Conservation (phyloP, 1,140 invertebrate species). For the Bradysia coprophila region DNA sequence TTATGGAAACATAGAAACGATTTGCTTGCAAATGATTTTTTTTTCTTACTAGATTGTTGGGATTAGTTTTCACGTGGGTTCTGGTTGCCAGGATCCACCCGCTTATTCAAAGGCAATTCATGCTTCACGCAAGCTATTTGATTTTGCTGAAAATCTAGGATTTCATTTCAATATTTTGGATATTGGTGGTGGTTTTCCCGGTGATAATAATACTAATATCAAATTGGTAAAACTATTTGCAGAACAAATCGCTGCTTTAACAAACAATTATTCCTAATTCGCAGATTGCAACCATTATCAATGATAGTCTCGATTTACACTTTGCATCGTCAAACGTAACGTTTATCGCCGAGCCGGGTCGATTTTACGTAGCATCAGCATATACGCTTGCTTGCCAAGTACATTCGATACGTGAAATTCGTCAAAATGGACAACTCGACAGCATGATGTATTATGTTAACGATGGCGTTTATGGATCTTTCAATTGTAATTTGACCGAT, state of each 20-base stretch:
- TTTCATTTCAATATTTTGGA: slow-evolving; percentile 57
- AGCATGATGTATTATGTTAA: slow-evolving; percentile 93
- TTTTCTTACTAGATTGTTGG: slow-evolving; percentile 33
- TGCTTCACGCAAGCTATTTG: slow-evolving; percentile 46
- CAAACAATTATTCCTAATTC: not conserved
- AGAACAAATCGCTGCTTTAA: not conserved
- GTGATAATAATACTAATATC: slow-evolving; percentile 30
- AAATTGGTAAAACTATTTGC: slow-evolving; percentile 28
- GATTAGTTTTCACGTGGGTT: slow-evolving; percentile 78
- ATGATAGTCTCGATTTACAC: not conserved
- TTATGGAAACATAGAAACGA: too few species aligned
- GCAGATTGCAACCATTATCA: not conserved
- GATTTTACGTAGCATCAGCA: slow-evolving; percentile 85
- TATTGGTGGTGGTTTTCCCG: slow-evolving; percentile 76
- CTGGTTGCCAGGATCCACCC: slow-evolving; percentile 56
- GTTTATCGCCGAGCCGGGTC: slow-evolving; percentile 87
- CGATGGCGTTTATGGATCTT: slow-evolving; percentile 95
- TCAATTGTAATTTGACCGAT: slow-evolving; percentile 93
- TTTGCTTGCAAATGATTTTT: not conserved
- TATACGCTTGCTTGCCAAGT: slow-evolving; percentile 80
- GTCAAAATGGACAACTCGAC: slow-evolving; percentile 24
- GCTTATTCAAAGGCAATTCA: slow-evolving; percentile 59
- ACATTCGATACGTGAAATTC: slow-evolving; percentile 50
- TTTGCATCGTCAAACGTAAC: not conserved
- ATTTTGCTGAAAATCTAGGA: slow-evolving; percentile 42